phyloP scores from a whole-genome alignment of 1,140 invertebrate species.

The Sitobion miscanthi region DNA sequence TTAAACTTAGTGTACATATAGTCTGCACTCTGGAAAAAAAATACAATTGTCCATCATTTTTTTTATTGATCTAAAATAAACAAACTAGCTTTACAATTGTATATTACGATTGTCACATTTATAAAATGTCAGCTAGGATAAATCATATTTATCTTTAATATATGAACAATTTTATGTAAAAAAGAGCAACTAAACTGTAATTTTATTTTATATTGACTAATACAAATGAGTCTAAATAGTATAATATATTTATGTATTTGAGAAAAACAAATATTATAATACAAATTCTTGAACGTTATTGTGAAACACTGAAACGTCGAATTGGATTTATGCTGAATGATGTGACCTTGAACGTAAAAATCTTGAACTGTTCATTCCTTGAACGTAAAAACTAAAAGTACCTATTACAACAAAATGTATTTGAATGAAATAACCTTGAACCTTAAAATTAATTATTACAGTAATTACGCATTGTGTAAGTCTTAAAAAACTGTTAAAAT shows the following conservation, averaged over 20 bases:
- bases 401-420: neutral
- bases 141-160: neutral
- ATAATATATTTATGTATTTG: neutral
- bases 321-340: neutral
- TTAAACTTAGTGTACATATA: no score
- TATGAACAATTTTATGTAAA: neutral
- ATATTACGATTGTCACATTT: neutral
- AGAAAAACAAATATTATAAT: neutral
- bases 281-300: neutral
- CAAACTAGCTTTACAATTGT: no score
- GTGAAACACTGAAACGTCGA: neutral
- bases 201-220: neutral
- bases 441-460: neutral
- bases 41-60: no score
- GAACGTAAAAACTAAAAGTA: neutral
- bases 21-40: no score
- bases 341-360: slow-evolving; percentile 28
- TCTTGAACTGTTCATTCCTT: slow-evolving; percentile 22
- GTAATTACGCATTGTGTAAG: neutral
- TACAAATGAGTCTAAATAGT: neutral
- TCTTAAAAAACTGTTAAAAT: neutral
- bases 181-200: neutral
- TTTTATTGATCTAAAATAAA: no score
- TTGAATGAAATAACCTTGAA: slow-evolving; percentile 32
- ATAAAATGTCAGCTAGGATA: neutral